Evolutionary conservation across 2,888 invertebrate genomes (phyloP).

Genomic region (Rhopalosiphum nymphaeae): DNA sequence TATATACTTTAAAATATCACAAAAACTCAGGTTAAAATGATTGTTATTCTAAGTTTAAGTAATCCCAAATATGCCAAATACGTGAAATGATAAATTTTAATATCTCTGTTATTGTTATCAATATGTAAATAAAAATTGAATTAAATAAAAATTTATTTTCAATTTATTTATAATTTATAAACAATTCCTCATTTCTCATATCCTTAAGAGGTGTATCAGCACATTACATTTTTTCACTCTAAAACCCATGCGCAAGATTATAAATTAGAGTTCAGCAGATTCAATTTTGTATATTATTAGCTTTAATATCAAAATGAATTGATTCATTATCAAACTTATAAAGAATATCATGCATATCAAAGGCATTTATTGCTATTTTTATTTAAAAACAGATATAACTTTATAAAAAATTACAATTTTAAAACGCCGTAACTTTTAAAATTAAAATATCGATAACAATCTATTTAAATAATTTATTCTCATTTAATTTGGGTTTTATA

Average conservation of each 20-base stretch:
- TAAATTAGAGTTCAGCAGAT: neutral
- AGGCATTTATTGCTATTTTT: neutral
- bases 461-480: neutral
- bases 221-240: neutral
- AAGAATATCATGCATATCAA: no score
- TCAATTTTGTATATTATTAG: neutral
- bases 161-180: no score
- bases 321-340: neutral
- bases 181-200: neutral
- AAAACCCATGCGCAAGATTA: neutral
- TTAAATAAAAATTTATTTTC: neutral
- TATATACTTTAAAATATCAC: neutral
- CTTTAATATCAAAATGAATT: neutral
- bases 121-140: neutral
- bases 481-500: neutral
- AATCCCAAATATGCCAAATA: no score
- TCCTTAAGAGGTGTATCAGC: neutral
- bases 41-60: neutral
- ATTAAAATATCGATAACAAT: neutral
- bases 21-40: neutral
- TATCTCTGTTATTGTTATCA: neutral
- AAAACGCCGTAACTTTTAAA: neutral
- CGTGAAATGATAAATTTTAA: neutral
- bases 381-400: neutral
- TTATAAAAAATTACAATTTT: no score